phyloP scores from a whole-genome alignment of 2,797 vertebrate species.

The Heteromormyrus szaboi region DNA sequence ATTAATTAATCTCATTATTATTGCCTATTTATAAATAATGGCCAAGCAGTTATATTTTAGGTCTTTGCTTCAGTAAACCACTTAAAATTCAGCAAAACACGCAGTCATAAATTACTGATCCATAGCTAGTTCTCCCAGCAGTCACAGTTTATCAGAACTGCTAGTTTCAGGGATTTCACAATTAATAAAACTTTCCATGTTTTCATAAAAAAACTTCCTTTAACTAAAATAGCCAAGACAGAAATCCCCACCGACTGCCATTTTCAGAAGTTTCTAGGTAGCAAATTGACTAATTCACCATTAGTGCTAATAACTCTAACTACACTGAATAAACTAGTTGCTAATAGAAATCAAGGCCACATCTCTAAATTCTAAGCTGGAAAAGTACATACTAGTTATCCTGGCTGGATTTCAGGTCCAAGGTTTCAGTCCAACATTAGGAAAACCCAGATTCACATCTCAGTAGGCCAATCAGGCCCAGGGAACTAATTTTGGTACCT shows the following conservation, averaged over 20 bases:
- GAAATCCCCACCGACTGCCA: background rate
- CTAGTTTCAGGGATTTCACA: background rate
- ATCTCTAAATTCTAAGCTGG: background rate
- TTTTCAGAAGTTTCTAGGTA: background rate
- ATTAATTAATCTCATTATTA: background rate
- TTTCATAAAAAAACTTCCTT: background rate
- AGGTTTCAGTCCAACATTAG: background rate
- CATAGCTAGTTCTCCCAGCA: background rate
- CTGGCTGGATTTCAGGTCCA: background rate
- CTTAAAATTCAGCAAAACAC: background rate
- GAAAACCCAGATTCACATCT: background rate
- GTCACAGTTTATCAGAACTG: background rate
- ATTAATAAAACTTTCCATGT: background rate
- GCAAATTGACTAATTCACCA: background rate
- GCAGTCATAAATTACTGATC: background rate
- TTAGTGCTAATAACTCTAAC: background rate
- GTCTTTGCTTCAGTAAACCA: background rate
- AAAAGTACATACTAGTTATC: background rate
- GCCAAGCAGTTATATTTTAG: background rate
- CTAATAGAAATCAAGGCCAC: background rate
- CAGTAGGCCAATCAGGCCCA: background rate
- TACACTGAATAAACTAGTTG: background rate
- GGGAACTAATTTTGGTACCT: background rate
- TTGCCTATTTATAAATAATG: background rate
- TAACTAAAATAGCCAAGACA: background rate